These are phyloP conservation scores for Venustoraphidia nigricollis DNA, from an alignment of 2,888 invertebrate genomes.

Conservation along the genomic window DNA sequence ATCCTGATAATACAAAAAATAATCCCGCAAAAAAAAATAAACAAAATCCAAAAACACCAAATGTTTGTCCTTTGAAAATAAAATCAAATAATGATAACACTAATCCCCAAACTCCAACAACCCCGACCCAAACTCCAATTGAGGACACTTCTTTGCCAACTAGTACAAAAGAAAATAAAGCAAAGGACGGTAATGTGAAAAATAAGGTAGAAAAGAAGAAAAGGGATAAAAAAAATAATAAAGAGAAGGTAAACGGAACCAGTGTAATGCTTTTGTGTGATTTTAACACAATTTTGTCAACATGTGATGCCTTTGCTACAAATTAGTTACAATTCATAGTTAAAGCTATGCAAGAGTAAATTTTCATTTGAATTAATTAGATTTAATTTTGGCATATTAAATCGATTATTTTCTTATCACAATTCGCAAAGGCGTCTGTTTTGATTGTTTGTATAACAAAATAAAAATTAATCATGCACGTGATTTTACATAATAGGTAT, in stretches of 20 bases:
- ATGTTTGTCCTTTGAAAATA: conserved; percentile 7
- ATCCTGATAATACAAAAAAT: conserved; percentile 1
- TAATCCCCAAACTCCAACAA: conserved; percentile 3
- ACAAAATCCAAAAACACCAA: conserved; percentile 2
- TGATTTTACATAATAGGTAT: no score
- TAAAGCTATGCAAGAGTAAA: no score
- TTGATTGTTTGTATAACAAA: no score
- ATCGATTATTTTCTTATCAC: no score
- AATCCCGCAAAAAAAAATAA: conserved; percentile 2
- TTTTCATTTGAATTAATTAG: background rate
- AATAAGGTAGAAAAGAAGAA: conserved; percentile 26
- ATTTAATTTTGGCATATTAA: conserved; percentile 5
- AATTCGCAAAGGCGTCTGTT: no score
- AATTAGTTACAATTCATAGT: no score
- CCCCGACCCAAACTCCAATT: conserved; percentile 6
- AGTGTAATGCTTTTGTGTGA: background rate
- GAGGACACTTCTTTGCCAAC: conserved; percentile 5
- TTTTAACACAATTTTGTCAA: no score
- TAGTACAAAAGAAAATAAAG: conserved; percentile 1
- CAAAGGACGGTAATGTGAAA: conserved; percentile 10
- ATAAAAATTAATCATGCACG: no score
- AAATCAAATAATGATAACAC: conserved; percentile 12
- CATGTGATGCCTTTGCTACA: no score
- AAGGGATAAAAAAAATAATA: conserved; percentile 25
- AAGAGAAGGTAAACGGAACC: conserved; percentile 18